Evolutionary conservation across 2,797 vertebrate genomes (phyloP), one percentile per base, ranked within the genome.

Genomic region (Poecile montanus): DNA sequence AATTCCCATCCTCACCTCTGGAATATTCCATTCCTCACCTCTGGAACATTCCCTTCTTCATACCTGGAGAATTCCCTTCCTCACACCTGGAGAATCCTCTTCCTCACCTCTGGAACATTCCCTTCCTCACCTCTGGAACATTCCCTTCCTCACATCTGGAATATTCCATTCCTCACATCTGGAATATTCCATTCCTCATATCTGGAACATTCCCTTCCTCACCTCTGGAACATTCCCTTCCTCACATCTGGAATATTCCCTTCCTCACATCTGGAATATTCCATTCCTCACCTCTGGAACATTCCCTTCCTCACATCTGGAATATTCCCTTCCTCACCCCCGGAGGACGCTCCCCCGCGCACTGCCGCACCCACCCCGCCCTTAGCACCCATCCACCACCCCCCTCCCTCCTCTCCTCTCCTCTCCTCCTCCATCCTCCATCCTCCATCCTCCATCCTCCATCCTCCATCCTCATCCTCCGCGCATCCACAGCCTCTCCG

Each of bases 361-460:
- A 0, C 44, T 47, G 44, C 63, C 17, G 8, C 63, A 10, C 45
- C 45, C 45, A 2, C 11, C 61, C 14, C 65, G 1, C 23, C n/a
- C 10, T 26, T 16, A 25, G 1, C 38, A 32, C 77, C 19, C 57
- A 23, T 4, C 73, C 50, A 12, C 51, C 10, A 12, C 51, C 10
- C 56, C 27, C 5, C 0, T 0, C 2, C 8, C 84, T 2, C 58
- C 20, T 7, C 84, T 2, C 58, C 20, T 7, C 84, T 2, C 58
- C 20, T 7, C 47, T 13, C 6, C 70, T n/a, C 63, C 85, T 32
- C 51, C 36, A 36, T 36, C 36, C 36, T 36, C 36, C 36, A 36
- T 36, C 36, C 9, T 36, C 36, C 36, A 36, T 36, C 36, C 36
- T 36, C 36, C 36, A 38, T 38, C 38, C 38, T 38, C 38, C 38